phyloP scores from a whole-genome alignment of 2,888 invertebrate species.

The Drosophila conformis region DNA sequence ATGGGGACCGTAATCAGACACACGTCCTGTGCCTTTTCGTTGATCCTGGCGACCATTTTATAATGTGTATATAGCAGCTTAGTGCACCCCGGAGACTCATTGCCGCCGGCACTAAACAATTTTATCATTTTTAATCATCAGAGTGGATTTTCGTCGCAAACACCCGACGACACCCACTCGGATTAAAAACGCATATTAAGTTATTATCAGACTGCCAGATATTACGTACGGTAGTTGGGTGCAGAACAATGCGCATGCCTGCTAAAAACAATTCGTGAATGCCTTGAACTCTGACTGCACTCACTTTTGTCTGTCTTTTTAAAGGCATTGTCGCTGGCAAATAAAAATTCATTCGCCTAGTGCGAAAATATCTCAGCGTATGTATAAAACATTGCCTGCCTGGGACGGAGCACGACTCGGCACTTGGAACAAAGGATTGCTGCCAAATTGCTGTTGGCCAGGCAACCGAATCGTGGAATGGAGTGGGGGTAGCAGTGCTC shows the following conservation, averaged over 20 bases:
- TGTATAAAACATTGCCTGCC: slow-evolving; percentile 73
- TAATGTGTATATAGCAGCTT: slow-evolving; percentile 85
- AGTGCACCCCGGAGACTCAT: slow-evolving; percentile 83
- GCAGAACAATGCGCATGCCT: neutral
- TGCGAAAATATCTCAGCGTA: slow-evolving; percentile 52
- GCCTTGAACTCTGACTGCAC: slow-evolving; percentile 35
- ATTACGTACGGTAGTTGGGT: slow-evolving; percentile 18
- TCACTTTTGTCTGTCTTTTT: slow-evolving; percentile 6
- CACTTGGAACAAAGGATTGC: slow-evolving; percentile 71
- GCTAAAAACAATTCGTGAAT: slow-evolving; percentile 17
- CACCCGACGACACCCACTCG: slow-evolving; percentile 64
- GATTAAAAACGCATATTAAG: slow-evolving; percentile 83
- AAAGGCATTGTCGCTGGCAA: slow-evolving; percentile 46
- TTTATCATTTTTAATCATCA: slow-evolving; percentile 85
- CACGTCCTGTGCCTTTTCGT: slow-evolving; percentile 62
- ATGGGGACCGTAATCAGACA: slow-evolving; percentile 65
- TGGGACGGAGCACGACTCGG: slow-evolving; percentile 41
- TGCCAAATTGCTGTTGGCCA: slow-evolving; percentile 71
- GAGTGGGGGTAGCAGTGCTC: slow-evolving; percentile 53
- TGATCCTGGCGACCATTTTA: slow-evolving; percentile 84
- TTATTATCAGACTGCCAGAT: slow-evolving; percentile 78
- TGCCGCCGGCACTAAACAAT: slow-evolving; percentile 81
- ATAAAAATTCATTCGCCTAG: slow-evolving; percentile 72
- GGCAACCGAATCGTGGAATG: slow-evolving; percentile 2
- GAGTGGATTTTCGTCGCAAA: slow-evolving; percentile 64